phyloP scores from a whole-genome alignment of 2,888 invertebrate genomes.

The Nomada ferruginata region DNA sequence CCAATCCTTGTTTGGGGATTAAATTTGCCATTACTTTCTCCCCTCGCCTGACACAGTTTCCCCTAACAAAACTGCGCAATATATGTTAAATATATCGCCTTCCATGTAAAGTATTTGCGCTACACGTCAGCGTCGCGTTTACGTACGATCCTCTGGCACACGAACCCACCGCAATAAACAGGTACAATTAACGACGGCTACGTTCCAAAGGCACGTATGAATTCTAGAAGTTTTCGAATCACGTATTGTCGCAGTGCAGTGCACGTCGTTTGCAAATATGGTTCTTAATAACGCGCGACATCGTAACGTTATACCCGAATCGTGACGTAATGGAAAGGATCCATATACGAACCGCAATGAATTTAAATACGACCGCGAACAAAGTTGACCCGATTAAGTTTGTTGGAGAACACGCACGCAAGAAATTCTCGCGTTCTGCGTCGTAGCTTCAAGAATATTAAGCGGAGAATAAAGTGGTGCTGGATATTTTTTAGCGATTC shows the following conservation, averaged over 20 bases:
- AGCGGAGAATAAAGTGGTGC: background rate
- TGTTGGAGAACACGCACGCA: constrained; percentile 10
- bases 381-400: constrained; percentile 32
- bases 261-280: constrained; percentile 39
- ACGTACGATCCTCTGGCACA: background rate
- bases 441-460: too few relatives aligned
- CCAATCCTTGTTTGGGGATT: background rate
- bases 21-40: background rate
- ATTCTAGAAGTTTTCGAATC: constrained; percentile 28
- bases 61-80: background rate
- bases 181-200: constrained; percentile 22
- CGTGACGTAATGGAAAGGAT: constrained; percentile 31
- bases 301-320: background rate
- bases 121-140: background rate
- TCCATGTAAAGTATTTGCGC: background rate
- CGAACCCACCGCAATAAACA: constrained; percentile 13
- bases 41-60: background rate
- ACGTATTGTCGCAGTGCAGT: constrained; percentile 49
- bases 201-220: constrained; percentile 19
- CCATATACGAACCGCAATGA: constrained; percentile 28
- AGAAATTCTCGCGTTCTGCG: background rate
- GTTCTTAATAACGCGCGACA: constrained; percentile 40
- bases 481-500: too few relatives aligned
- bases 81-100: background rate
- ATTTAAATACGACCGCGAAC: constrained; percentile 26